These are phyloP conservation scores for Entelurus aequoreus DNA, from an alignment of 2,113 vertebrate genomes.

Conservation along the genomic window DNA sequence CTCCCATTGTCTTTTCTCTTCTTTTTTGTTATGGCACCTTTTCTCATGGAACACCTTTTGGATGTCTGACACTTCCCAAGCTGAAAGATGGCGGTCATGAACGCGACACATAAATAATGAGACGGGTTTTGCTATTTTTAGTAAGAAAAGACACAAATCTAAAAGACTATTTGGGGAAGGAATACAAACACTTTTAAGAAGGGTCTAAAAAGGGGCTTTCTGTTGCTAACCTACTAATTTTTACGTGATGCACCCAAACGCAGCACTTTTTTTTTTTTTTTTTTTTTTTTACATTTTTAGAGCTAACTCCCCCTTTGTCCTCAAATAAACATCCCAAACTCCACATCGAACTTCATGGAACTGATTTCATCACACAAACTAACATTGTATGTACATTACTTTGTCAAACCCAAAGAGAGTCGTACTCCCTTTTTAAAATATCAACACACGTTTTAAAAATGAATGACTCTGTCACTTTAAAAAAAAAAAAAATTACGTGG, in stretches of 20 bases:
- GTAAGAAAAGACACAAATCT: too few relatives aligned
- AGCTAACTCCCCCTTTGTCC: conserved; percentile 5
- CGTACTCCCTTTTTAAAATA: background rate
- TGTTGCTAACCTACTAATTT: too few relatives aligned
- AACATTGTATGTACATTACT: background rate
- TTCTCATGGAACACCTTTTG: background rate
- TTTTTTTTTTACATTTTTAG: background rate
- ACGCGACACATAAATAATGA: conserved; percentile 1
- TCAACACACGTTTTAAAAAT: conserved; percentile 24
- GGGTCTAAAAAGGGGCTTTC: too few relatives aligned
- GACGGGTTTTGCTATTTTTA: background rate
- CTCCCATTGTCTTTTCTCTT: conserved; percentile 5
- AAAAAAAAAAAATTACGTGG: too few relatives aligned
- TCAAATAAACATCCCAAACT: background rate
- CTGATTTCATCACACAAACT: background rate
- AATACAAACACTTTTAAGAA: background rate
- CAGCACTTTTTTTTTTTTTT: background rate
- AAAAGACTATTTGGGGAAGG: background rate
- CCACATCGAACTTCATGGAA: background rate
- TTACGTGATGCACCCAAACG: background rate
- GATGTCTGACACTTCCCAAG: conserved; percentile 31
- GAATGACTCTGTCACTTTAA: conserved; percentile 17
- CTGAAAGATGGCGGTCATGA: background rate
- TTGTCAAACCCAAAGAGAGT: background rate
- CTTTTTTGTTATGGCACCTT: conserved; percentile 34